Evolutionary conservation across 2,888 invertebrate species (phyloP).

Genomic region (Scaptomyza reducta): DNA sequence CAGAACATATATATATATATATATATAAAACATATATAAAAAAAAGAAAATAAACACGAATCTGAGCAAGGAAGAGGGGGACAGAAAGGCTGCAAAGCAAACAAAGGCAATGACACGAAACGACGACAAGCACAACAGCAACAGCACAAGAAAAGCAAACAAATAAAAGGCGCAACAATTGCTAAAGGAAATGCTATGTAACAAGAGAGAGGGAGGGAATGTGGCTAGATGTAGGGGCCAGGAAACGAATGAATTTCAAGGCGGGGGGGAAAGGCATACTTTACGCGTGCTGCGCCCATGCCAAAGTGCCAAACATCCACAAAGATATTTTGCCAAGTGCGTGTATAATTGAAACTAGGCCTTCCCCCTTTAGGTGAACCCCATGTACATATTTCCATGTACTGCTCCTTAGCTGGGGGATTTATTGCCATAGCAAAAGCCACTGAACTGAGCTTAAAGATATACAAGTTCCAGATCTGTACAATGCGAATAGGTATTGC

Average conservation of each 20-base stretch:
- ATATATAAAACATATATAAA: slow-evolving; percentile 6
- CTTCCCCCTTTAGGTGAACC: not conserved
- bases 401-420: too few relatives aligned
- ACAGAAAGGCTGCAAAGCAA: slow-evolving; percentile 63
- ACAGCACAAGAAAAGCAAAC: slow-evolving; percentile 61
- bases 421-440: too few relatives aligned
- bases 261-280: slow-evolving; percentile 13
- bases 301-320: not conserved
- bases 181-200: slow-evolving; percentile 45
- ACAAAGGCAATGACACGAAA: slow-evolving; percentile 81
- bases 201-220: not conserved
- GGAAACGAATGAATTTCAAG: too few relatives aligned
- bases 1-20: slow-evolving; percentile 41
- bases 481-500: too few relatives aligned
- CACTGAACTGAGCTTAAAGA: too few relatives aligned
- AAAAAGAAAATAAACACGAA: slow-evolving; percentile 72
- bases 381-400: too few relatives aligned
- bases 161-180: slow-evolving; percentile 80
- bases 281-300: slow-evolving; percentile 29
- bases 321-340: slow-evolving; percentile 65
- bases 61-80: slow-evolving; percentile 14
- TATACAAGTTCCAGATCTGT: not conserved
- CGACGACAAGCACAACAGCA: slow-evolving; percentile 52
- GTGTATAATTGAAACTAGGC: slow-evolving; percentile 78
- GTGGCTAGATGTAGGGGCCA: not conserved